These are phyloP conservation scores for Varecia variegata DNA, from an alignment of 2,797 vertebrate genomes.

Conservation along the genomic window DNA sequence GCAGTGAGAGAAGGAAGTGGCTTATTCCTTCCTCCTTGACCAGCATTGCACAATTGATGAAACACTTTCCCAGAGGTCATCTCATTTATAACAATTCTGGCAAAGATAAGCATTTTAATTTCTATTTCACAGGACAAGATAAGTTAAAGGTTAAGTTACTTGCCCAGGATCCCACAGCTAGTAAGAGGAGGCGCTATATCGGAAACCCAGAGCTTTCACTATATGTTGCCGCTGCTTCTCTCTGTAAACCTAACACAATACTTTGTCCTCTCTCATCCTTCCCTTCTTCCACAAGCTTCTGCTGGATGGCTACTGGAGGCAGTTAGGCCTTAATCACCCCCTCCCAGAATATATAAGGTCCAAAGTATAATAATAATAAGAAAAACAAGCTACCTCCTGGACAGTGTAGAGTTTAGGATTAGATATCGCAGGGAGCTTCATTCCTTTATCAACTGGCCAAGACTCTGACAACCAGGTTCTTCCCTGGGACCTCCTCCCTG, in stretches of 20 bases:
- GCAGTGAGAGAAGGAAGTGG: slow-evolving; percentile 30
- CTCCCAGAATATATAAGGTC: background rate
- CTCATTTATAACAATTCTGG: background rate
- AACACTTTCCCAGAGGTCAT: slow-evolving; percentile 36
- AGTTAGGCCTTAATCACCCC: background rate
- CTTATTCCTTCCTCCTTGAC: slow-evolving; percentile 15
- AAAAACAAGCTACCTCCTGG: background rate
- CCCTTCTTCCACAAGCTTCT: background rate
- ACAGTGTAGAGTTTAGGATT: background rate
- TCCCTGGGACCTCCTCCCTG: background rate
- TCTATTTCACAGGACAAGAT: background rate
- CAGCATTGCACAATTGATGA: background rate
- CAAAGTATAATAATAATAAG: background rate
- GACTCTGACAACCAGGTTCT: background rate
- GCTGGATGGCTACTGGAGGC: background rate
- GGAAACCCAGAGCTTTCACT: background rate
- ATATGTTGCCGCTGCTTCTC: background rate
- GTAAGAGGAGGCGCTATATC: background rate
- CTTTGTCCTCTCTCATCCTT: background rate
- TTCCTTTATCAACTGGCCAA: background rate
- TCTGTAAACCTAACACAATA: background rate
- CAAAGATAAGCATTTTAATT: slow-evolving; percentile 24
- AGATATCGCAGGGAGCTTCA: background rate
- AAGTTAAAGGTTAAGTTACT: background rate
- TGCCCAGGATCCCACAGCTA: background rate